These are phyloP conservation scores for Premnoplex brunnescens DNA, from an alignment of 2,797 vertebrate species.

Conservation along the genomic window DNA sequence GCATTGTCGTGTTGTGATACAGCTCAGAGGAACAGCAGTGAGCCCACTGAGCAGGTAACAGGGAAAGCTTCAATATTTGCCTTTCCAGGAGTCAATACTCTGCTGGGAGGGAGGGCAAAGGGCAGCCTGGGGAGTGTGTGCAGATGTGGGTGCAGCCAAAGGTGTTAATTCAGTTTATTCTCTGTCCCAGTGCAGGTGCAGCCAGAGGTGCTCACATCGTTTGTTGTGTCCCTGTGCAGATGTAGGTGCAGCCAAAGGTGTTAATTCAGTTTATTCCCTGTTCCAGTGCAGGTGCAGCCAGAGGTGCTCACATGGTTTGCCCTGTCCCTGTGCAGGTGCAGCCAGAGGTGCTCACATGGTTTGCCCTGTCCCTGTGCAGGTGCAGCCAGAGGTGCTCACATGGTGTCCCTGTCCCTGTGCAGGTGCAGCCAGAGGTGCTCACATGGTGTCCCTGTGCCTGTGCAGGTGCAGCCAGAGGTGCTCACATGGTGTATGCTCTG, in stretches of 20 bases:
- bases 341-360: too few relatives aligned
- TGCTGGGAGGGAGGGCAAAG: fast-evolving
- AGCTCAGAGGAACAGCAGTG: fast-evolving
- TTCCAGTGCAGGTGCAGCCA: too few relatives aligned
- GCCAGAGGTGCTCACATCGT: too few relatives aligned
- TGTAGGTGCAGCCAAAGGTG: too few relatives aligned
- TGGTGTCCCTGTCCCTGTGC: too few relatives aligned
- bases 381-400: background rate
- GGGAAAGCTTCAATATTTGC: background rate
- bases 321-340: background rate
- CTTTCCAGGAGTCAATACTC: background rate
- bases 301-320: too few relatives aligned
- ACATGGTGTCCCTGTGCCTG: background rate
- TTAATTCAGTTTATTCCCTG: too few relatives aligned
- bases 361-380: background rate
- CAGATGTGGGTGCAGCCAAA: background rate
- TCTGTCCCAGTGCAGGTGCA: background rate
- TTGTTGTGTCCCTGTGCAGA: too few relatives aligned
- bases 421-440: background rate
- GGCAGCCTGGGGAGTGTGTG: fast-evolving
- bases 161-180: background rate
- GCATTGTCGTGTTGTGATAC: fast-evolving
- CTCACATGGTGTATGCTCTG: background rate
- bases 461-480: background rate
- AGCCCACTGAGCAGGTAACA: background rate